Evolutionary conservation across 1,140 invertebrate genomes (phyloP), one percentile per base, ranked within the genome.

Genomic region (Mylabris phalerata): DNA sequence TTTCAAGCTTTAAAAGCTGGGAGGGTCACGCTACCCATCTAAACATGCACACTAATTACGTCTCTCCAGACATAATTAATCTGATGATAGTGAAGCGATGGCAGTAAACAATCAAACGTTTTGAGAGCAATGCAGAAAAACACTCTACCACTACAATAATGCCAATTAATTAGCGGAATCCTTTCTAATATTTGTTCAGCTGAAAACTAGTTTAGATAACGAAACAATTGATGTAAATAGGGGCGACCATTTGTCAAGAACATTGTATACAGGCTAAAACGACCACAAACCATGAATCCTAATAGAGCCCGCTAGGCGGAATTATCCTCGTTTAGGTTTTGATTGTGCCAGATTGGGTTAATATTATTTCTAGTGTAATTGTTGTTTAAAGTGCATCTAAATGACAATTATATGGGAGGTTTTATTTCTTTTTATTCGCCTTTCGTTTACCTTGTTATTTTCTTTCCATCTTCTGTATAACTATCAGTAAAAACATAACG

Each of bases 41-140:
- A 19, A 57, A 62, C 62, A 66, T 64, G 64, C 64, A 64, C 62
- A 62, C 65, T 62, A 64, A 67, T 67, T 64, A 58, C 54, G 60
- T 56, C 57, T 50, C 60, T 64, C 58, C 41, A 61, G 60, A 57
- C 50, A 60, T 61, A 64, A 64, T 67, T 67, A 67, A 66, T 59
- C 48, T 47, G 47, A 61, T 61, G 39, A 57, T 57, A 32, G 19
- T 19, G 55, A 40, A 54, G 50, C 47, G 39, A 43, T 40, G 4
- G 49, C 27, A 48, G 39, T 48, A 43, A 56, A 56, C 45, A 56
- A 56, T 56, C 54, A 56, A 38, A 48, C 27, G 25, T 19, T 19
- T 19, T 19, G 19, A 19, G 47, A 56, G 39, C 47, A 56, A 39
- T 45, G 41, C 1, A 19, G 19, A 19, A 19, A 19, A 19, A 19